Percentiles rank a stretch among this genome's conserved stretches.
Evolutionary conservation across 1,140 invertebrate genomes (phyloP).

Genomic region (Oncopeltus fasciatus): DNA sequence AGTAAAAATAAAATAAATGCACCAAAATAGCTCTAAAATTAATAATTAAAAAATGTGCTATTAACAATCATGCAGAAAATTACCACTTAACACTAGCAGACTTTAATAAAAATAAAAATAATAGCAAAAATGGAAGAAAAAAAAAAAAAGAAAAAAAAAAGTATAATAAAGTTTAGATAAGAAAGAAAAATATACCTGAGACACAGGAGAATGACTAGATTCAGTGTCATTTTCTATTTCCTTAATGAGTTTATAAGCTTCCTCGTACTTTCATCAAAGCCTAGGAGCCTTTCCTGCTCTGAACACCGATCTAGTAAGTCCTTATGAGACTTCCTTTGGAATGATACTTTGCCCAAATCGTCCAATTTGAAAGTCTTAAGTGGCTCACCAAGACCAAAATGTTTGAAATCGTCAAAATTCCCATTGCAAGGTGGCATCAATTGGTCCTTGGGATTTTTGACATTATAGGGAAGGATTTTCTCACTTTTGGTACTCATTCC

Average conservation of each 20-base stretch:
- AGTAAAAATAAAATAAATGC: too few species aligned
- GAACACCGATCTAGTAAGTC: background rate
- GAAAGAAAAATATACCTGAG: background rate
- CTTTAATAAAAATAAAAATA: too few species aligned
- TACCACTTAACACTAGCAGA: too few species aligned
- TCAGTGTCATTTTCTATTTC: background rate
- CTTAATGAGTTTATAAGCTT: background rate
- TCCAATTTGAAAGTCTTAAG: constrained; percentile 2
- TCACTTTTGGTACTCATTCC: background rate
- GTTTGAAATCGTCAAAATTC: background rate
- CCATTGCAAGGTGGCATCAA: background rate
- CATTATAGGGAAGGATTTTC: background rate
- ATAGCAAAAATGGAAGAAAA: too few species aligned
- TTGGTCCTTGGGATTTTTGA: background rate
- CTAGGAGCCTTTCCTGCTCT: background rate
- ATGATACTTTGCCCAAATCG: background rate
- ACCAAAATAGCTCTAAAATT: too few species aligned
- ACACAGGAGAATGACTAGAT: background rate
- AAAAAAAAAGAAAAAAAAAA: too few species aligned
- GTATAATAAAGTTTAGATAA: background rate
- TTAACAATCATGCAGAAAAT: too few species aligned
- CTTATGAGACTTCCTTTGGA: background rate
- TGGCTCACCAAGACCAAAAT: background rate
- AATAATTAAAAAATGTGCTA: too few species aligned
- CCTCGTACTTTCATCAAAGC: background rate